These are phyloP conservation scores for Melanostoma scalare DNA, from an alignment of 2,888 invertebrate genomes.

Conservation along the genomic window DNA sequence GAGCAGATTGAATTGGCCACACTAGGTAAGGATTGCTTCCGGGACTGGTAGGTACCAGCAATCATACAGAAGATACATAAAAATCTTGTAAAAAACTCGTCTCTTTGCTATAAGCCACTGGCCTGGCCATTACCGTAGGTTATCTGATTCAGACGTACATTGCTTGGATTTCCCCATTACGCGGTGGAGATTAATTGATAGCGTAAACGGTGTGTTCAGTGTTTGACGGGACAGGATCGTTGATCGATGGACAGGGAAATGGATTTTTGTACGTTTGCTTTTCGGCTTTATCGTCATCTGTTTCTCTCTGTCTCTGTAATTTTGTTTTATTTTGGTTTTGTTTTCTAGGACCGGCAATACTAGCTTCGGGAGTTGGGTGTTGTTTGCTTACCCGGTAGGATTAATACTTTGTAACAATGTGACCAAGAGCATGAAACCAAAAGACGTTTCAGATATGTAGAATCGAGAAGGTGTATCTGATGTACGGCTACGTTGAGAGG, in stretches of 20 bases:
- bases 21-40: constrained; percentile 63
- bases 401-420: constrained; percentile 10
- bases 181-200: constrained; percentile 67
- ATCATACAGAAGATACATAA: constrained; percentile 26
- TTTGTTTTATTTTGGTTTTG: constrained; percentile 1
- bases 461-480: no score
- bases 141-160: constrained; percentile 67
- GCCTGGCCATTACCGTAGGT: constrained; percentile 62
- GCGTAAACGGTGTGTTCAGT: constrained; percentile 64
- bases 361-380: constrained; percentile 2
- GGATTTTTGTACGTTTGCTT: constrained; percentile 48
- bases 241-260: constrained; percentile 72
- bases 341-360: not conserved
- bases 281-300: constrained; percentile 41
- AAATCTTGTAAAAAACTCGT: constrained; percentile 34
- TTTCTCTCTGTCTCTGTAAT: not conserved
- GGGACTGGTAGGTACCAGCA: constrained; percentile 34
- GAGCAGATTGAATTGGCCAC: constrained; percentile 53
- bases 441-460: no score
- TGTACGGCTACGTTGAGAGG: no score
- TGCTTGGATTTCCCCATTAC: constrained; percentile 63
- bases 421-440: not conserved
- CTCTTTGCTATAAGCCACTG: constrained; percentile 47
- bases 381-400: not conserved
- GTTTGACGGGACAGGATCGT: constrained; percentile 68